Conservation (phyloP, 2,888 invertebrate genomes). For the Xanthorhoe spadicearia region DNA sequence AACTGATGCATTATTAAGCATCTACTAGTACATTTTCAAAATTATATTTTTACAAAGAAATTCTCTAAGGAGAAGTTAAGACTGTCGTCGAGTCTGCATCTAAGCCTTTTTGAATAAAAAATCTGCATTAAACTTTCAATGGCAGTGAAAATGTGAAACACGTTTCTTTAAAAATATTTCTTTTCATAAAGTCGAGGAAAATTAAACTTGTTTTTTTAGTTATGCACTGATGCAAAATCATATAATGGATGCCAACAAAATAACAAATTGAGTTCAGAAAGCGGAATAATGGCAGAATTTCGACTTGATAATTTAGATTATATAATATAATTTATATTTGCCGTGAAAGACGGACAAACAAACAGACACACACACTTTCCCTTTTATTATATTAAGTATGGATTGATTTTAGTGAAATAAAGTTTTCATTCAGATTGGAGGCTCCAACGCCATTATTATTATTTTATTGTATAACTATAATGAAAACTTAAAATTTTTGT, state of each 20-base stretch:
- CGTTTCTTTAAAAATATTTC: slow-evolving; percentile 22
- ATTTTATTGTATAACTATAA: too few relatives aligned
- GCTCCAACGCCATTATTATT: too few relatives aligned
- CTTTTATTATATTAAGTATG: too few relatives aligned
- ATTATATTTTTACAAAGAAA: slow-evolving; percentile 41
- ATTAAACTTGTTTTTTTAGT: slow-evolving; percentile 10
- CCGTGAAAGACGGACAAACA: too few relatives aligned
- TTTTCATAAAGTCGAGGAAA: slow-evolving; percentile 30
- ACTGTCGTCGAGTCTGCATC: slow-evolving; percentile 27
- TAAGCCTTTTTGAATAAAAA: slow-evolving; percentile 26
- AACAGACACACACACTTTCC: too few relatives aligned
- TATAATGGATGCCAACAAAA: background rate
- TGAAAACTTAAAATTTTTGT: too few relatives aligned
- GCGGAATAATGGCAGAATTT: background rate
- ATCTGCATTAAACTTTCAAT: slow-evolving; percentile 27
- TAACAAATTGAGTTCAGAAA: background rate
- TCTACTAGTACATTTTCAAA: slow-evolving; percentile 35
- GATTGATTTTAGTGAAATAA: too few relatives aligned
- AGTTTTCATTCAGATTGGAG: too few relatives aligned
- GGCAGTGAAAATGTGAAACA: slow-evolving; percentile 30
- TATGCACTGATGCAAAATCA: background rate
- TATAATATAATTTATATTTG: too few relatives aligned
- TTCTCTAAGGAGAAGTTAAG: slow-evolving; percentile 38
- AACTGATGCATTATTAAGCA: slow-evolving; percentile 36
- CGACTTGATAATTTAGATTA: background rate